Percentiles rank a stretch among this genome's conserved stretches.
These are phyloP conservation scores for Spea multiplicata DNA, from an alignment of 2,113 vertebrate genomes.

Conservation along the genomic window DNA sequence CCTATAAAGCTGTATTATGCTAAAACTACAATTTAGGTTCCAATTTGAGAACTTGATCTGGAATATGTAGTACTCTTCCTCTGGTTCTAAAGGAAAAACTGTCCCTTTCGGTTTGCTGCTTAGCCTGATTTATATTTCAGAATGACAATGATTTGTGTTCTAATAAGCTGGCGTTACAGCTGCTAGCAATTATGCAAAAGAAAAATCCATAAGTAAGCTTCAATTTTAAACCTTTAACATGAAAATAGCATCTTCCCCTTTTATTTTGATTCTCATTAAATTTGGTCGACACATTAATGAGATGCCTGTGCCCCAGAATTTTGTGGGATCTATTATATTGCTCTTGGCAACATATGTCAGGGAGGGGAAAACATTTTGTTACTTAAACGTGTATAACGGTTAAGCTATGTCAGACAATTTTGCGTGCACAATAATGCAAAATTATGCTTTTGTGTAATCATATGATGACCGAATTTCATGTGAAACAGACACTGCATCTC, in stretches of 20 bases:
- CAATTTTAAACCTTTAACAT: background rate
- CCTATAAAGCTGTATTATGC: no score
- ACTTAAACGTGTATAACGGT: no score
- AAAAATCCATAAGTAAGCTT: background rate
- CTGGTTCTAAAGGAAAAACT: no score
- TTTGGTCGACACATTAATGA: background rate
- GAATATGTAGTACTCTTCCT: no score
- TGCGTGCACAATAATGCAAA: constrained; percentile 18
- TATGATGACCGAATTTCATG: constrained; percentile 33
- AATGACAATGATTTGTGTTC: background rate
- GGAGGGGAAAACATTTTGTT: no score
- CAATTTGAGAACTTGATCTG: no score
- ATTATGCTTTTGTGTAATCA: constrained; percentile 28
- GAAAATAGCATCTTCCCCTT: background rate
- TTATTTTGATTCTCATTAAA: background rate
- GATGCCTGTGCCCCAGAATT: background rate
- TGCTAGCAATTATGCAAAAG: background rate
- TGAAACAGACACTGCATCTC: constrained; percentile 36
- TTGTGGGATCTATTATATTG: no score
- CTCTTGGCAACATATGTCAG: no score
- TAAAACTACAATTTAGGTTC: no score
- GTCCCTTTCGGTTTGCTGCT: no score
- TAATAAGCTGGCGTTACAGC: background rate
- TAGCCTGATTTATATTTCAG: background rate
- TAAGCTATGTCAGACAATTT: background rate